Percentiles rank a stretch among this genome's conserved stretches.
phyloP scores from a whole-genome alignment of 2,113 vertebrate genomes.

The Centropus unirufus region DNA sequence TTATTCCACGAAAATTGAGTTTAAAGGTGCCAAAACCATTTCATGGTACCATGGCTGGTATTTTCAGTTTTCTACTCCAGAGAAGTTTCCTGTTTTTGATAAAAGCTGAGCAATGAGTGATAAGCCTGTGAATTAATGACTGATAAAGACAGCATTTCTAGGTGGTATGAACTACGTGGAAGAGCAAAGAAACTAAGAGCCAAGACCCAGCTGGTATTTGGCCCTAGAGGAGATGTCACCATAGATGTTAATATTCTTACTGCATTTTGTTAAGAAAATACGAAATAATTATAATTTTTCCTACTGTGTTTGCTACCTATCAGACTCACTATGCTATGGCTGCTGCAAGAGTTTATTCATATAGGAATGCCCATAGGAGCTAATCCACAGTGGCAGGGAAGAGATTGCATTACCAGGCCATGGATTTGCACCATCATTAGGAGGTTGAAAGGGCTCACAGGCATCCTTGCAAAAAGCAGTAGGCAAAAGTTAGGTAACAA shows the following conservation, averaged over 20 bases:
- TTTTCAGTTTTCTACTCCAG: neutral
- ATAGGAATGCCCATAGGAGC: neutral
- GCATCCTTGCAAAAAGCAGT: neutral
- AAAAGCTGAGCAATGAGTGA: neutral
- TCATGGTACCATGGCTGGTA: neutral
- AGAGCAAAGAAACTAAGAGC: neutral
- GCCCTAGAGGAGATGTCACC: neutral
- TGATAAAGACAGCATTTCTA: neutral
- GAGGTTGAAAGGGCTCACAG: neutral
- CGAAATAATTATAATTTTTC: neutral
- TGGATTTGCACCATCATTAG: neutral
- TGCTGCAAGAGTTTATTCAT: neutral
- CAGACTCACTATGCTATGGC: neutral
- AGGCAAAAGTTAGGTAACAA: neutral
- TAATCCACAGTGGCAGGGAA: neutral
- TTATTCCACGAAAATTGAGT: neutral
- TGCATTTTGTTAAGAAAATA: neutral
- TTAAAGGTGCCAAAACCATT: neutral
- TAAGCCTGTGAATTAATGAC: neutral
- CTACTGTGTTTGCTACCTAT: neutral
- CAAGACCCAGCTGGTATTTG: neutral
- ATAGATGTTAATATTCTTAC: neutral
- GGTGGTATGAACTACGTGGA: neutral
- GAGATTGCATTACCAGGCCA: fast-evolving
- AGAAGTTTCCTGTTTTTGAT: neutral